Evolutionary conservation across 1,140 invertebrate species (phyloP).

Genomic region (Drosophila jambulina): DNA sequence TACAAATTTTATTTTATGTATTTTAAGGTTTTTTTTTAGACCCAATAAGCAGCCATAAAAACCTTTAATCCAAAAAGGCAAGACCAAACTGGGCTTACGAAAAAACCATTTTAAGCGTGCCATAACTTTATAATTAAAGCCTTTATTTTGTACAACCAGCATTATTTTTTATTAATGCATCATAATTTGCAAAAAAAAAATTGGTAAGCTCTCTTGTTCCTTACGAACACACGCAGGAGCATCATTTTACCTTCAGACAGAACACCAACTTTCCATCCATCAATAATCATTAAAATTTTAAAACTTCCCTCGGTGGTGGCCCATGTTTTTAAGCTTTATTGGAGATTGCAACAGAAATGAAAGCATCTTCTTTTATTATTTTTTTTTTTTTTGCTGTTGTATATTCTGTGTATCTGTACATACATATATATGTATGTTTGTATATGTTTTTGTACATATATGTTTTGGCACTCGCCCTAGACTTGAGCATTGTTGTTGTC

Average conservation of each 20-base stretch:
- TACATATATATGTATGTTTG: neutral
- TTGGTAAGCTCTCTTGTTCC: conserved; percentile 6
- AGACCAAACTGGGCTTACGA: neutral
- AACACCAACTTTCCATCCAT: conserved; percentile 27
- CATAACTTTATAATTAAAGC: conserved; percentile 31
- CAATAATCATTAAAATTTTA: conserved; percentile 45
- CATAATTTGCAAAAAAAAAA: conserved; percentile 17
- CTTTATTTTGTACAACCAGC: conserved; percentile 6
- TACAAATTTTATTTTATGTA: neutral
- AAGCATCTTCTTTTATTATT: conserved; percentile 25
- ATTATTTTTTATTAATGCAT: conserved; percentile 35
- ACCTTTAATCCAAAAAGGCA: neutral
- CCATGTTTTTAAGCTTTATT: conserved; percentile 44
- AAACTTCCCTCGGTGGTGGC: conserved; percentile 37
- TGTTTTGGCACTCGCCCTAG: conserved; percentile 50
- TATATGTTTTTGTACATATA: conserved; percentile 25
- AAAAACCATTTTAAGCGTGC: neutral
- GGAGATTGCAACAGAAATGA: conserved; percentile 38
- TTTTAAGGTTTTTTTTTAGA: neutral
- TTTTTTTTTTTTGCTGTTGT: neutral
- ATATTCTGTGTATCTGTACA: neutral
- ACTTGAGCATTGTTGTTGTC: conserved; percentile 35
- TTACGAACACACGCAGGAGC: conserved; percentile 4
- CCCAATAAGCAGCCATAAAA: neutral
- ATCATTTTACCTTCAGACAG: conserved; percentile 15